These are phyloP conservation scores for Virgularia gustaviana DNA, from an alignment of 92 coral and sea anemone species.

Conservation along the genomic window DNA sequence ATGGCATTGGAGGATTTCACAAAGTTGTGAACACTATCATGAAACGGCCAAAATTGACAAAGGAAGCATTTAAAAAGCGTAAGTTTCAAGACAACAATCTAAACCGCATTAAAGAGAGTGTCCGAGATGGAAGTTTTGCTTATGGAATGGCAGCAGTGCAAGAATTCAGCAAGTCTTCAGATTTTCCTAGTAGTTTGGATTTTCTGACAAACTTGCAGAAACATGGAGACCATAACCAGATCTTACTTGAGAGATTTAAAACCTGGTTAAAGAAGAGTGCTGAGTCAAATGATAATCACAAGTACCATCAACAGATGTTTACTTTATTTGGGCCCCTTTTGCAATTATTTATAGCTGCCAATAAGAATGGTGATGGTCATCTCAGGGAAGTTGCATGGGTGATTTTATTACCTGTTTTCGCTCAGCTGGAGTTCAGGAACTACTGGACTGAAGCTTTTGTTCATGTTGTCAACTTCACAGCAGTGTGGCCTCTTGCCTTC, in stretches of 20 bases:
- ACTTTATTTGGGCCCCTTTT: conserved; percentile 13
- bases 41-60: conserved; percentile 34
- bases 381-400: conserved; percentile 34
- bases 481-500: conserved; percentile 15
- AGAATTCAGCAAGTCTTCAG: conserved; percentile 10
- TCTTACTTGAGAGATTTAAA: conserved; percentile 7
- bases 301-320: conserved; percentile 29
- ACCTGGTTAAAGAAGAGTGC: conserved; percentile 22
- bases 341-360: neutral
- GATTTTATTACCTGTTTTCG: conserved; percentile 7
- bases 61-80: conserved; percentile 22
- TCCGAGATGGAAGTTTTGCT: conserved; percentile 16
- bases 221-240: conserved; percentile 17
- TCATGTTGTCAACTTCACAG: conserved; percentile 22
- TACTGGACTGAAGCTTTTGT: conserved; percentile 34
- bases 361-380: neutral
- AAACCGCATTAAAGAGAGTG: conserved; percentile 19
- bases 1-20: conserved; percentile 37
- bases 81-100: conserved; percentile 40
- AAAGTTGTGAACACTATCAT: conserved; percentile 24
- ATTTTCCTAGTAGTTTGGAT: conserved; percentile 6
- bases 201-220: neutral
- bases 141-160: conserved; percentile 43
- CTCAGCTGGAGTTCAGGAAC: conserved; percentile 6
- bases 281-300: neutral